Evolutionary conservation across 2,113 vertebrate genomes (phyloP).

Genomic region (Lasiurus borealis): DNA sequence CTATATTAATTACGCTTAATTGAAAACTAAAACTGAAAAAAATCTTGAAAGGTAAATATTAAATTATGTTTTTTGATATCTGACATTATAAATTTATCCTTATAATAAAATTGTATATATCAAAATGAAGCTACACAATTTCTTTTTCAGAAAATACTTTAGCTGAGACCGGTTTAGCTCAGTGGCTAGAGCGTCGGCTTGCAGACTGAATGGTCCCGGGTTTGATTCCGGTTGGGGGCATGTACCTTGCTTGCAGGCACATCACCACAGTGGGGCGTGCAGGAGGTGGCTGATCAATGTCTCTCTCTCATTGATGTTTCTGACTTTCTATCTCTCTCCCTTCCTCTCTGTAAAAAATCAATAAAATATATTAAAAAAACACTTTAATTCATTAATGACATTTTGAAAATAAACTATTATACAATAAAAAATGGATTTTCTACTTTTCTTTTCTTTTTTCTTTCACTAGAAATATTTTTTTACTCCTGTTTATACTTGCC

Average conservation of each 20-base stretch:
- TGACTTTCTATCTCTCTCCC: too few relatives aligned
- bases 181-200: too few relatives aligned
- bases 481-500: background rate
- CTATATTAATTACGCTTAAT: constrained; percentile 40
- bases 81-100: constrained; percentile 62
- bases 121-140: background rate
- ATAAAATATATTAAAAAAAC: background rate
- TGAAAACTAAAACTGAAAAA: constrained; percentile 60
- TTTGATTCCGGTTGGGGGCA: too few relatives aligned
- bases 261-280: too few relatives aligned
- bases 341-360: too few relatives aligned
- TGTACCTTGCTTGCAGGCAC: too few relatives aligned
- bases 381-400: constrained; percentile 12
- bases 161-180: too few relatives aligned
- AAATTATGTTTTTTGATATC: constrained; percentile 44
- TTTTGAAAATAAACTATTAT: background rate
- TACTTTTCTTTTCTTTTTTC: background rate
- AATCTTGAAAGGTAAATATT: constrained; percentile 55
- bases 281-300: too few relatives aligned
- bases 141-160: background rate
- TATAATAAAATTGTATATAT: background rate
- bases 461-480: background rate
- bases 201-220: too few relatives aligned
- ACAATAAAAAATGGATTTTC: background rate
- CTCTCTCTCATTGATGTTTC: too few relatives aligned